Conservation (phyloP, 2,888 invertebrate genomes). For the Drosophila robusta region DNA sequence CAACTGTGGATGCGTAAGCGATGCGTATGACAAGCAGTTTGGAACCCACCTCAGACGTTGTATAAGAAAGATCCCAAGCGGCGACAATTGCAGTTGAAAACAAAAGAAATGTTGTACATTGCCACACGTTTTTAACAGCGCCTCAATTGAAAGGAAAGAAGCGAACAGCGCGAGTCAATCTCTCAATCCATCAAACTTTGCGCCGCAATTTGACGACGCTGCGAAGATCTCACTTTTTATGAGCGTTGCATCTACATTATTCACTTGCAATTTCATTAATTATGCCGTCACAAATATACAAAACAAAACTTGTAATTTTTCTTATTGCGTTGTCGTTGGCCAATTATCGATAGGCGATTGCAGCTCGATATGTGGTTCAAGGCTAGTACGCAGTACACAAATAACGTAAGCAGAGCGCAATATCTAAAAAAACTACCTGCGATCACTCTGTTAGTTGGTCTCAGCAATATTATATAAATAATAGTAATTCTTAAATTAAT, state of each 20-base stretch:
- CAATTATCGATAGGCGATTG: not conserved
- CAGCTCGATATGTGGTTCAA: slow-evolving; percentile 1
- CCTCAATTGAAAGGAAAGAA: slow-evolving; percentile 17
- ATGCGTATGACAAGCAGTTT: slow-evolving; percentile 55
- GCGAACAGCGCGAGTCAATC: slow-evolving; percentile 7
- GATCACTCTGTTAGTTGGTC: too few relatives aligned
- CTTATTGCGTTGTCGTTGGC: too few relatives aligned
- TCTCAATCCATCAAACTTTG: slow-evolving; percentile 24
- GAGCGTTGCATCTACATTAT: not conserved
- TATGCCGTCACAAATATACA: not conserved
- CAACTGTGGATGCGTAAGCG: slow-evolving; percentile 41
- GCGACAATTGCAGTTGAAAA: slow-evolving; percentile 41
- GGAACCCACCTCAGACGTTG: slow-evolving; percentile 30
- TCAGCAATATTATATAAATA: too few relatives aligned
- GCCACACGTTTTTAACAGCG: slow-evolving; percentile 34
- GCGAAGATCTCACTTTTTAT: slow-evolving; percentile 5
- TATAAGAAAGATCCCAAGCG: slow-evolving; percentile 49
- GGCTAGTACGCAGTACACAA: not conserved
- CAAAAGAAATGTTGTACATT: slow-evolving; percentile 43
- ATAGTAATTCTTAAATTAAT: too few relatives aligned
- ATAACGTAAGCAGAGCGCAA: too few relatives aligned
- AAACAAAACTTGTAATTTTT: too few relatives aligned
- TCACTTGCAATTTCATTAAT: not conserved
- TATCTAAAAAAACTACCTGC: too few relatives aligned
- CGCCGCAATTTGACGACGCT: slow-evolving; percentile 4